A percentile compares a stretch with the other conserved stretches of the same genome.
Evolutionary conservation across 1,140 invertebrate genomes (phyloP).

Genomic region (Drosophila kurseongensis): DNA sequence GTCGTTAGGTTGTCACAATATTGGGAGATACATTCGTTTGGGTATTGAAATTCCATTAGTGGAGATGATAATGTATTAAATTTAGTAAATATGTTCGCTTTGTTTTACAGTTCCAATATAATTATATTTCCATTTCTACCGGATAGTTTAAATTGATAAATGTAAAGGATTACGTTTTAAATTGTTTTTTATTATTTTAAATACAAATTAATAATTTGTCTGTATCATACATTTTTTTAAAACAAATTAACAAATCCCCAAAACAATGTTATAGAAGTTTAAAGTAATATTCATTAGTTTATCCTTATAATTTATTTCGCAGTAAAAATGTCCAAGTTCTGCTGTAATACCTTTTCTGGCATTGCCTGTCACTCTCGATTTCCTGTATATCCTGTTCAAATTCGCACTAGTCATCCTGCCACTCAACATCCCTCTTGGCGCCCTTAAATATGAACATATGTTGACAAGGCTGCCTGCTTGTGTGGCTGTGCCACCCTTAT

Average conservation of each 20-base stretch:
- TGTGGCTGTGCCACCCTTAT: slow-evolving; percentile 2
- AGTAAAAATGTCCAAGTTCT: neutral
- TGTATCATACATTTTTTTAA: too few relatives aligned
- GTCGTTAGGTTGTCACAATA: slow-evolving; percentile 9
- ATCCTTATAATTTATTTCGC: neutral
- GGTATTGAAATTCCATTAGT: neutral
- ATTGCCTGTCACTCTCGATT: neutral
- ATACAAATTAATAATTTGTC: too few relatives aligned
- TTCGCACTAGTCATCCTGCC: slow-evolving; percentile 13
- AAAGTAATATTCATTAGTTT: neutral
- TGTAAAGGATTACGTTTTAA: too few relatives aligned
- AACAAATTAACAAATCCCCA: too few relatives aligned
- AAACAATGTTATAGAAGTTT: too few relatives aligned
- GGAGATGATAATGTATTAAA: neutral
- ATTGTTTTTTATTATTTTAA: too few relatives aligned
- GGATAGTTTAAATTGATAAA: too few relatives aligned
- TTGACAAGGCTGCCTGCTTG: neutral
- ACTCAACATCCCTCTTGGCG: slow-evolving; percentile 7
- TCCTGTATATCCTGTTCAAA: slow-evolving; percentile 8
- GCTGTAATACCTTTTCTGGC: neutral
- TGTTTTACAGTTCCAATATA: too few relatives aligned
- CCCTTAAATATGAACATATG: slow-evolving; percentile 34
- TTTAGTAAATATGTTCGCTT: neutral
- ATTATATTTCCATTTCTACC: too few relatives aligned
- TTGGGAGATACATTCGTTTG: neutral